phyloP scores from a whole-genome alignment of 53 echinoderm and acorn worm species.

The Stichopus horrens region DNA sequence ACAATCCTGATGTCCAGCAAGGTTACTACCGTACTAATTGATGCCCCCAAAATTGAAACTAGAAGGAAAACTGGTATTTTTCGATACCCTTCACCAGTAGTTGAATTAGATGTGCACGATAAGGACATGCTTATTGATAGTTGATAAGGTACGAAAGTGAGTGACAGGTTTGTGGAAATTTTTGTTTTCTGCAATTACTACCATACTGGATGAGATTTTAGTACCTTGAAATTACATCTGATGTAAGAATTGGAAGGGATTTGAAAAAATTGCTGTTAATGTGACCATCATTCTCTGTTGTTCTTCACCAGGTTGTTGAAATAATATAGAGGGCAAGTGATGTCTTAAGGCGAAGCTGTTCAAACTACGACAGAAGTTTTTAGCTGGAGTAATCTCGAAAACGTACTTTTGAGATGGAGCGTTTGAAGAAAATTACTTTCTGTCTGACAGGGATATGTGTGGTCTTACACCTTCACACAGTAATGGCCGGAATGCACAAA shows the following conservation, averaged over 20 bases:
- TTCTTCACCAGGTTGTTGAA: background rate
- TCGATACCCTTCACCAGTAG: too few species aligned
- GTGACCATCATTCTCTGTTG: background rate
- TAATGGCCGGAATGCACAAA: slow-evolving; percentile 22
- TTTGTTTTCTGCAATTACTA: too few species aligned
- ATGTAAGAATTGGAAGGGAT: background rate
- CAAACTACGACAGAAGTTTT: background rate
- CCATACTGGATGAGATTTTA: background rate
- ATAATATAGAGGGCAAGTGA: background rate
- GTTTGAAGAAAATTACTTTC: background rate
- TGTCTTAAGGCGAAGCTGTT: background rate
- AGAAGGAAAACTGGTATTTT: too few species aligned
- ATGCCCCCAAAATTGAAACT: too few species aligned
- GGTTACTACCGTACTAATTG: too few species aligned
- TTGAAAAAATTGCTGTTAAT: background rate
- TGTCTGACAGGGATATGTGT: background rate
- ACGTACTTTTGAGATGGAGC: background rate
- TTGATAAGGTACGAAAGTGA: too few species aligned
- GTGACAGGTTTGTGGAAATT: too few species aligned
- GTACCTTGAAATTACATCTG: too few species aligned
- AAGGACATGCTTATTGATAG: too few species aligned
- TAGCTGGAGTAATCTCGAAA: background rate
- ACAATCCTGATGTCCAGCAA: too few species aligned
- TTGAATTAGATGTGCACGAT: too few species aligned
- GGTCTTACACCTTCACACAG: background rate